Evolutionary conservation across 2,797 vertebrate genomes (phyloP).

Genomic region (Florisuga fusca): DNA sequence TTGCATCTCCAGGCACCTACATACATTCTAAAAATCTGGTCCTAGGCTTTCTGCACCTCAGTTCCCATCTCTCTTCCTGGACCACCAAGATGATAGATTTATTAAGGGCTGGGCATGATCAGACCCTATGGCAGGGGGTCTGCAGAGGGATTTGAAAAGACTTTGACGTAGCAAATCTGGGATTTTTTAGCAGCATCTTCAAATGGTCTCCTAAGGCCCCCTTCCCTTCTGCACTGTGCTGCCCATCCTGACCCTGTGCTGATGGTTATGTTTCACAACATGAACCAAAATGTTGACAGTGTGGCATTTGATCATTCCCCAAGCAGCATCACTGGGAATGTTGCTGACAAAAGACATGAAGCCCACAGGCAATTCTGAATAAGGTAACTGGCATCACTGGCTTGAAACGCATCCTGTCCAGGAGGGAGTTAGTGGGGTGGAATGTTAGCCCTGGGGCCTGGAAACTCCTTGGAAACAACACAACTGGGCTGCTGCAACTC

Average conservation of each 20-base stretch:
- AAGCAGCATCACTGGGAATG: background rate
- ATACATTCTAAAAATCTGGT: background rate
- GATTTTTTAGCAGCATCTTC: background rate
- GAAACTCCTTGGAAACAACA: background rate
- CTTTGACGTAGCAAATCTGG: background rate
- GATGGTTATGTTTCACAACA: slow-evolving; percentile 18
- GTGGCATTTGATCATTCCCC: slow-evolving; percentile 24
- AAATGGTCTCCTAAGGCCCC: background rate
- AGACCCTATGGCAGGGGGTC: background rate
- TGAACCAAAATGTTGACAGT: background rate
- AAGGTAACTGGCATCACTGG: background rate
- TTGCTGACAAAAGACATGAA: slow-evolving; percentile 31
- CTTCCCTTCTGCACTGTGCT: background rate
- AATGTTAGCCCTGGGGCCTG: background rate
- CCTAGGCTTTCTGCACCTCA: background rate
- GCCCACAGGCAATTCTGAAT: background rate
- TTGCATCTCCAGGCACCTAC: background rate
- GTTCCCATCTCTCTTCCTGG: background rate
- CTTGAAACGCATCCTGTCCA: background rate
- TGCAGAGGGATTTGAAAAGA: background rate
- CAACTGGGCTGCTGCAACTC: background rate
- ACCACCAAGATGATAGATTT: background rate
- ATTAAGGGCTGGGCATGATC: background rate
- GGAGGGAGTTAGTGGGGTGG: background rate
- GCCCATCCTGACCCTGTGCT: background rate